Base-by-base conservation (phyloP, 2,797 vertebrate species). In the Microctenopoma lineatum region DNA sequence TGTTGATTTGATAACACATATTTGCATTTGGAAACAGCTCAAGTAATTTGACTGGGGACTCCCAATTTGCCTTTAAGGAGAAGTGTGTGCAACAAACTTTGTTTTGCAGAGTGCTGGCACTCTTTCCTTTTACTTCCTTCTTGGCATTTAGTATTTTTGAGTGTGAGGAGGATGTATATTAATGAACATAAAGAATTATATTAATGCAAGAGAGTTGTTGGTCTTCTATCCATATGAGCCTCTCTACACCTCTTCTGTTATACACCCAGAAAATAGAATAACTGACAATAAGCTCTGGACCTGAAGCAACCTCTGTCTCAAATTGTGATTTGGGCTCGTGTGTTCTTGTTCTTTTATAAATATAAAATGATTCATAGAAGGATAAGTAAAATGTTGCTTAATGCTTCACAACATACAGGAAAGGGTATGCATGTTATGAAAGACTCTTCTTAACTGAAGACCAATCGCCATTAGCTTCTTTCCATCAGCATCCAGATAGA, bases 41-140 rank as follows among this genome's bases (percentile, higher is more conserved):
- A 75, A 85, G 87, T 93, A 93, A 94, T 94, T 94, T 92, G 92
- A 94, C 94, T 94, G 89, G 92, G 92, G 92, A 92, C 87, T 87
- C 83, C 77, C 83, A 71, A 85, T 89, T 86, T 92, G 92, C 93
- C 94, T 94, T 91, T 89, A 82, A 93, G 92, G 87, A 89, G 65
- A 75, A 70, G 73, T 63, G 76, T 77, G 70, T 67, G 73, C 66
- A 81, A 83, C 70, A 70, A 87, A 79, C 77, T 53, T 65, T 83
- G 59, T 65, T 76, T 69, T 36, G 71, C 78, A 64, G 34, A 38
- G 29, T 44, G 59, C 67, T 81, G 81, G 67, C 84, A 48, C 84
- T 84, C n/a, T 80, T 58, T 48, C 32, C 62, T 63, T 62, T 71
- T 59, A 59, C 75, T 57, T 59, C 53, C 67, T 59, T 14, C 67